Percentiles rank a stretch among this genome's conserved stretches.
phyloP scores from a whole-genome alignment of 2,888 invertebrate genomes.

The Drosophila flavopinicola region DNA sequence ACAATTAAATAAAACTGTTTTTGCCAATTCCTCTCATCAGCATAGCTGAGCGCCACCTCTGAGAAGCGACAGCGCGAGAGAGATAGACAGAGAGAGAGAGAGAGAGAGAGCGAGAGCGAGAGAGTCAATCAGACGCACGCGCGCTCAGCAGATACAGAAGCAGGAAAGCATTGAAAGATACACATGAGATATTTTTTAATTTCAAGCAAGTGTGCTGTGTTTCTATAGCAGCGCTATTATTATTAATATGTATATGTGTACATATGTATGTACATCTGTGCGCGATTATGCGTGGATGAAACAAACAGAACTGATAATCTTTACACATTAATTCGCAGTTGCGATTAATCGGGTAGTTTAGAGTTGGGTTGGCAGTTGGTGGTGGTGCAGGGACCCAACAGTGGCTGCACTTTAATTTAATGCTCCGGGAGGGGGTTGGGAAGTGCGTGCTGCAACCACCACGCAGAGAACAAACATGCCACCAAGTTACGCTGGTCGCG shows the following conservation, averaged over 20 bases:
- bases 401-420: conserved; percentile 11
- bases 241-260: conserved; percentile 1
- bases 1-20: conserved; percentile 42
- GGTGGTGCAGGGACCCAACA: conserved; percentile 1
- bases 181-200: conserved; percentile 37
- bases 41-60: not conserved
- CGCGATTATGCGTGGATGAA: not conserved
- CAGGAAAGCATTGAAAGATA: conserved; percentile 58
- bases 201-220: conserved; percentile 34
- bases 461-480: conserved; percentile 8
- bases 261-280: conserved; percentile 3
- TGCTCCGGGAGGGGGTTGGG: conserved; percentile 3
- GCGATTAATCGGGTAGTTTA: not conserved
- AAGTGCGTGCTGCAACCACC: conserved; percentile 36
- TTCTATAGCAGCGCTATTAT: conserved; percentile 19
- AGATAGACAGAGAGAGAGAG: conserved; percentile 7
- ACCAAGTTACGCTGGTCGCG: conserved; percentile 15
- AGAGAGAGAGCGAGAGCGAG: conserved; percentile 1
- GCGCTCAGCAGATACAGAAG: conserved; percentile 57
- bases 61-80: not conserved
- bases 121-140: conserved; percentile 52
- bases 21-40: conserved; percentile 25
- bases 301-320: conserved; percentile 22
- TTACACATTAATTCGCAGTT: conserved; percentile 9
- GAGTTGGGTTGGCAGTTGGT: not conserved